phyloP scores from a whole-genome alignment of 1,140 invertebrate species.

The Lamellibrachia luymesi region DNA sequence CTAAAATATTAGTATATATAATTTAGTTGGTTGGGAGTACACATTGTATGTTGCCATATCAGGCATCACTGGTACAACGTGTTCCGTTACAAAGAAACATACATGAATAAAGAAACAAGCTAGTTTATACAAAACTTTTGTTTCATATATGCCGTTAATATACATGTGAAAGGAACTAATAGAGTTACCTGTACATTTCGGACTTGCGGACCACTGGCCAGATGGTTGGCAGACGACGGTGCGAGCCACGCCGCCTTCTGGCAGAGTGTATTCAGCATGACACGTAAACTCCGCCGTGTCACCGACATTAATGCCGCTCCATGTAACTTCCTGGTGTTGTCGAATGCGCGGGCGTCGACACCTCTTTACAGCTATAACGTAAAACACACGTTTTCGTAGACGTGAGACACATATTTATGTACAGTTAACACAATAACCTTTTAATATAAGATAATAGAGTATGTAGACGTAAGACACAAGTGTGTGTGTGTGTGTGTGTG shows the following conservation, averaged over 20 bases:
- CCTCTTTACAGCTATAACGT: not conserved
- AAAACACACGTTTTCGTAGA: not conserved
- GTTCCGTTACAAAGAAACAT: not conserved
- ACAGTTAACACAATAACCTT: too few relatives aligned
- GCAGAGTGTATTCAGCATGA: not conserved
- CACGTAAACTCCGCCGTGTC: not conserved
- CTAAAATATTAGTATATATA: not conserved
- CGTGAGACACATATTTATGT: too few relatives aligned
- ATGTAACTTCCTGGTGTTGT: not conserved
- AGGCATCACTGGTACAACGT: too few relatives aligned
- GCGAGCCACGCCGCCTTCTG: not conserved
- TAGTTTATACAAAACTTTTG: not conserved
- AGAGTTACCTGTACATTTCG: not conserved
- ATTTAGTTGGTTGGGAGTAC: not conserved
- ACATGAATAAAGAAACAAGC: not conserved
- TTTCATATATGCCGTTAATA: not conserved
- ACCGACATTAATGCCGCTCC: not conserved
- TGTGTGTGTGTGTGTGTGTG: too few relatives aligned
- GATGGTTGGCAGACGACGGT: not conserved
- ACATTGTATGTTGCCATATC: too few relatives aligned
- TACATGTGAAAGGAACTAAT: not conserved
- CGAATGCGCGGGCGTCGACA: not conserved
- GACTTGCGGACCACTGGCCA: not conserved
- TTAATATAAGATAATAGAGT: too few relatives aligned
- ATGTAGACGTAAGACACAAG: too few relatives aligned